Evolutionary conservation across 1,140 invertebrate species (phyloP).

Genomic region (Drosophila carrolli): DNA sequence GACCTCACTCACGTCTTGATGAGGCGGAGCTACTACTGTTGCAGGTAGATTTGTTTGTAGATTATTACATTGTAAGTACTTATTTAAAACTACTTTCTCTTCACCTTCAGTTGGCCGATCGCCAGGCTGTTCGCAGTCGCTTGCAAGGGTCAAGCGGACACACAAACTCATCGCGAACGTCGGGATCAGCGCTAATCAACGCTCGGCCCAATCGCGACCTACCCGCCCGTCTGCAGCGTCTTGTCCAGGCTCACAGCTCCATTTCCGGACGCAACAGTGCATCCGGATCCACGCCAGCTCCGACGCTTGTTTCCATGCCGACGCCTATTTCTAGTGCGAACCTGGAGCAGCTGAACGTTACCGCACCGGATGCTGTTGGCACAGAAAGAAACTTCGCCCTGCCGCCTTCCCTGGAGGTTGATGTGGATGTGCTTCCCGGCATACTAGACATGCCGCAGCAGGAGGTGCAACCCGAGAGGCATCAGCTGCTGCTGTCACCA

Average conservation of each 20-base stretch:
- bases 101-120: not conserved
- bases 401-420: conserved; percentile 44
- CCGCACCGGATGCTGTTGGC: not conserved
- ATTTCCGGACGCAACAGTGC: not conserved
- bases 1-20: conserved; percentile 50
- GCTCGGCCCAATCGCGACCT: conserved; percentile 48
- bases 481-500: conserved; percentile 14
- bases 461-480: conserved; percentile 9
- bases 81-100: not conserved
- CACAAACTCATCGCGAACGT: conserved; percentile 37
- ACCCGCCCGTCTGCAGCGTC: conserved; percentile 49
- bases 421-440: conserved; percentile 34
- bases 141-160: conserved; percentile 2
- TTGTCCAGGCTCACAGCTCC: conserved; percentile 21
- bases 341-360: conserved; percentile 8
- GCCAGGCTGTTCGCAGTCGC: conserved; percentile 25
- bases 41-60: conserved; percentile 16
- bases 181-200: conserved; percentile 9
- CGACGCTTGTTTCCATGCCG: conserved; percentile 10
- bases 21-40: conserved; percentile 38
- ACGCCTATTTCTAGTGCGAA: conserved; percentile 10
- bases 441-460: conserved; percentile 35
- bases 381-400: conserved; percentile 18
- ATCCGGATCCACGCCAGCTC: not conserved
- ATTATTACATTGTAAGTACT: not conserved